Percentiles rank a stretch among this genome's conserved stretches.
These are phyloP conservation scores for Myxocyprinus asiaticus DNA, from an alignment of 2,113 vertebrate species.

Conservation along the genomic window DNA sequence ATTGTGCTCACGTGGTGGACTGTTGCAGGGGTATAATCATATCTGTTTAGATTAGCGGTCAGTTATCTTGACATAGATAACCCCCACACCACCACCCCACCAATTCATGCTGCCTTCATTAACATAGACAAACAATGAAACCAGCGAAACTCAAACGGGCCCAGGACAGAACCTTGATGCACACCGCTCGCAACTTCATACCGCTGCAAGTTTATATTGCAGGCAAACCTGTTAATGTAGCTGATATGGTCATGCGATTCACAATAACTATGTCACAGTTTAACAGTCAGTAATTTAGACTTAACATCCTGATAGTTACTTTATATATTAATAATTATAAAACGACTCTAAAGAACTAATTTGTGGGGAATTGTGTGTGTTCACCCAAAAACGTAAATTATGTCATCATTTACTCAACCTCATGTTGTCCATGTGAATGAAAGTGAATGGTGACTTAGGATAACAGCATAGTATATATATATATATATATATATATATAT, in stretches of 20 bases:
- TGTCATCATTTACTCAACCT: too few relatives aligned
- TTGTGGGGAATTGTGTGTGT: too few relatives aligned
- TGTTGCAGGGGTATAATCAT: slow-evolving; percentile 77
- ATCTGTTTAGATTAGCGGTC: slow-evolving; percentile 77
- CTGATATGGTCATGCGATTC: slow-evolving; percentile 51
- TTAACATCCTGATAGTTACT: neutral
- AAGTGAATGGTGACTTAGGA: too few relatives aligned
- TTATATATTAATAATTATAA: too few relatives aligned
- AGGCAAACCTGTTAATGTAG: slow-evolving; percentile 53
- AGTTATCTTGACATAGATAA: slow-evolving; percentile 60
- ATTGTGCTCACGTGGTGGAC: slow-evolving; percentile 67
- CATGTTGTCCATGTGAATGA: too few relatives aligned
- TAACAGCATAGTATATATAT: too few relatives aligned
- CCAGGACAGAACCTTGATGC: slow-evolving; percentile 14
- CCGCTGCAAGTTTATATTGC: slow-evolving; percentile 33
- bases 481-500: too few relatives aligned
- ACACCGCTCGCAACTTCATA: neutral
- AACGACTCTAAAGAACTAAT: too few relatives aligned
- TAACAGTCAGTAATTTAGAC: neutral
- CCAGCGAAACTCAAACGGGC: neutral
- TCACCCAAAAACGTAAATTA: too few relatives aligned
- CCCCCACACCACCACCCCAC: slow-evolving; percentile 59
- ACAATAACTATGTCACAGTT: slow-evolving; percentile 1
- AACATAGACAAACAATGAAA: slow-evolving; percentile 53
- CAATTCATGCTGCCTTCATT: slow-evolving; percentile 73